Evolutionary conservation across 2,113 vertebrate species (phyloP).

Genomic region (Larimichthys crocea): DNA sequence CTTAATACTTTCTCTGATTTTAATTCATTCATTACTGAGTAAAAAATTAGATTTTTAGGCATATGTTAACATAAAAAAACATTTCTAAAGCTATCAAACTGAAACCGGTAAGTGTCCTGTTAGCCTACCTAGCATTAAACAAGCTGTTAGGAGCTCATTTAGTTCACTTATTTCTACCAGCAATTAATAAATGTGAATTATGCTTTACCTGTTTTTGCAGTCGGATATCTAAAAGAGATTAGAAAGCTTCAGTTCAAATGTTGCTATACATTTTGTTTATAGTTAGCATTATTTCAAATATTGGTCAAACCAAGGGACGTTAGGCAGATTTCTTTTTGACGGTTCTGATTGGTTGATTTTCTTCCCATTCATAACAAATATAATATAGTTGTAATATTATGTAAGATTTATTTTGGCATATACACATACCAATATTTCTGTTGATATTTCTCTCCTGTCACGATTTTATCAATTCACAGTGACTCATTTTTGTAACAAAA

Average conservation of each 20-base stretch:
- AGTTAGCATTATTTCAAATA: neutral
- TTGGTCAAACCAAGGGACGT: neutral
- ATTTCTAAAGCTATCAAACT: too few relatives aligned
- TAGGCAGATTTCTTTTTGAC: neutral
- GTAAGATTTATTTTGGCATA: neutral
- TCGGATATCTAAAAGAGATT: too few relatives aligned
- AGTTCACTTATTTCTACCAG: neutral
- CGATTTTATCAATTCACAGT: neutral
- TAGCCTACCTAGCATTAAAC: too few relatives aligned
- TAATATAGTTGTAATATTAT: too few relatives aligned
- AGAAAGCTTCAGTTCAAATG: too few relatives aligned
- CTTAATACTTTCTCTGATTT: neutral
- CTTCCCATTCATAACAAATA: neutral
- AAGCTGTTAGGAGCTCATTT: neutral
- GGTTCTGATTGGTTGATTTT: constrained; percentile 29
- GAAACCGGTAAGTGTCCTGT: too few relatives aligned
- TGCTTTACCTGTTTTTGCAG: neutral
- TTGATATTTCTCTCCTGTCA: neutral
- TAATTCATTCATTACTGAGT: neutral
- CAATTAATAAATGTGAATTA: neutral
- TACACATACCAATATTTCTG: neutral
- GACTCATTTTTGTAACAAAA: neutral
- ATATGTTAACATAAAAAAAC: neutral
- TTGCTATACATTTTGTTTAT: neutral
- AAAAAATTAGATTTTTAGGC: neutral